phyloP scores from a whole-genome alignment of 1,140 invertebrate species.

The Batillaria attramentaria region DNA sequence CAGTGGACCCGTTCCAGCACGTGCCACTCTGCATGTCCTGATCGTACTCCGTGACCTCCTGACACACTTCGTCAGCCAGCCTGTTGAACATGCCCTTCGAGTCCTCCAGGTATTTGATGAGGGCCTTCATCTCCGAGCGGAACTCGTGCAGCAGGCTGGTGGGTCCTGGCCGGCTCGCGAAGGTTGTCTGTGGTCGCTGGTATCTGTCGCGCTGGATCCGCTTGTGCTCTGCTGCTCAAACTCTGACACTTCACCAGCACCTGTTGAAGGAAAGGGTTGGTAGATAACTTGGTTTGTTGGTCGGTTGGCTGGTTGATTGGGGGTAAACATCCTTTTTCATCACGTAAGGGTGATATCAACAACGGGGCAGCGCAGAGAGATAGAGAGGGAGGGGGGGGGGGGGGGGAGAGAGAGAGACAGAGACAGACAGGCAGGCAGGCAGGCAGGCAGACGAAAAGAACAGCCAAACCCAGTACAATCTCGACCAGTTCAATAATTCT shows the following conservation, averaged over 20 bases:
- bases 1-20: constrained; percentile 39
- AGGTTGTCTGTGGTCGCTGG: too few relatives aligned
- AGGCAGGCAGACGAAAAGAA: background rate
- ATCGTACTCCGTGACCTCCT: constrained; percentile 15
- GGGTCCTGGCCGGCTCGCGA: background rate
- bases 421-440: background rate
- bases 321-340: too few relatives aligned
- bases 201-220: too few relatives aligned
- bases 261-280: too few relatives aligned
- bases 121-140: constrained; percentile 25
- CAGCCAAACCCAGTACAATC: background rate
- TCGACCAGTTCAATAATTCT: too few relatives aligned
- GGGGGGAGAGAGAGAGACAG: background rate
- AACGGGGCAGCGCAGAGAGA: background rate
- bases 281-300: too few relatives aligned
- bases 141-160: constrained; percentile 7
- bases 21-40: constrained; percentile 39
- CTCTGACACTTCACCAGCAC: too few relatives aligned
- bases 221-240: too few relatives aligned
- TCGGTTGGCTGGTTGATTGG: too few relatives aligned
- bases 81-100: constrained; percentile 37
- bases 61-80: constrained; percentile 37
- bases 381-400: background rate
- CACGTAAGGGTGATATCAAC: background rate
- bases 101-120: constrained; percentile 37